Evolutionary conservation across 1,140 invertebrate species (phyloP).

Genomic region (Drosophila melanogaster): Release_6_plus_ISO1_MT NT_033779.5:4612001-4612500

Average conservation of each 20-base stretch:
- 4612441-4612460: conserved; percentile 57
- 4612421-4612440: conserved; percentile 46
- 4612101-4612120: not conserved
- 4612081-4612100: not conserved
- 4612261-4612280: conserved; percentile 20
- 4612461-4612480: conserved; percentile 47
- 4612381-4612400: conserved; percentile 52
- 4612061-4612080: conserved; percentile 4
- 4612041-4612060: too few species aligned
- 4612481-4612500: conserved; percentile 38
- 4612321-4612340: conserved; percentile 60
- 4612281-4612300: conserved; percentile 72
- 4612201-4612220: conserved; percentile 46
- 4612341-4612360: conserved; percentile 26
- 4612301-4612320: conserved; percentile 81
- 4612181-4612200: conserved; percentile 42
- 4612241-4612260: conserved; percentile 35
- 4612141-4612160: conserved; percentile 25
- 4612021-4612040: too few species aligned
- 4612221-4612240: conserved; percentile 17
- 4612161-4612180: conserved; percentile 32
- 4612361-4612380: conserved; percentile 15
- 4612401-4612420: conserved; percentile 11
- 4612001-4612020: not conserved
- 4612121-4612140: conserved; percentile 20